These are phyloP conservation scores for Orestias chungarensis DNA, from an alignment of 2,797 vertebrate genomes.

Conservation along the genomic window DNA sequence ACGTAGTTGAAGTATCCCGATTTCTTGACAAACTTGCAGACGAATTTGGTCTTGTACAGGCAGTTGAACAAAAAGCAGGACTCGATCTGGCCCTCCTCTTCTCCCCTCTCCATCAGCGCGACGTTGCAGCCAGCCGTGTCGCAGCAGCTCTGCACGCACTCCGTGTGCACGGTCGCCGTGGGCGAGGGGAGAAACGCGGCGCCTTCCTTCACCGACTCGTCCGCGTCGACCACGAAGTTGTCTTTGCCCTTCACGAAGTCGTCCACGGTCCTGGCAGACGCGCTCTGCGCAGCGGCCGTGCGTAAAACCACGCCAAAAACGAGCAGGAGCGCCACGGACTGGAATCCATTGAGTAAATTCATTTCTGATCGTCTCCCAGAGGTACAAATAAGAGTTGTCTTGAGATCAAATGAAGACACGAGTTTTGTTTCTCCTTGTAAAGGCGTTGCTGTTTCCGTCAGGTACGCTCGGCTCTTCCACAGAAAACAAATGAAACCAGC, in stretches of 20 bases:
- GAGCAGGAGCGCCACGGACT: slow-evolving; percentile 51
- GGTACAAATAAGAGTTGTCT: slow-evolving; percentile 17
- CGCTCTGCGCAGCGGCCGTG: slow-evolving; percentile 19
- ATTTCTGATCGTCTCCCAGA: slow-evolving; percentile 20
- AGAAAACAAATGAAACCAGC: not conserved
- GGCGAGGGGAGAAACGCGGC: slow-evolving; percentile 87
- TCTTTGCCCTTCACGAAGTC: slow-evolving; percentile 79
- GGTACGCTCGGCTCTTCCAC: not conserved
- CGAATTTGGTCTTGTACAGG: slow-evolving; percentile 88
- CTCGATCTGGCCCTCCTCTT: slow-evolving; percentile 49
- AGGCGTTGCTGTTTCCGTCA: no score
- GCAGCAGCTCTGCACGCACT: slow-evolving; percentile 90
- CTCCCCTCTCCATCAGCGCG: slow-evolving; percentile 84
- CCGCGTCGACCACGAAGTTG: slow-evolving; percentile 86
- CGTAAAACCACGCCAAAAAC: slow-evolving; percentile 3
- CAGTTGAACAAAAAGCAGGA: slow-evolving; percentile 92
- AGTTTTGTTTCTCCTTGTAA: no score
- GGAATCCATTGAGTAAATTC: slow-evolving; percentile 24
- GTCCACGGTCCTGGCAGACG: slow-evolving; percentile 47
- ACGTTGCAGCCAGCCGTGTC: slow-evolving; percentile 83
- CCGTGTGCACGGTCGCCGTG: slow-evolving; percentile 54
- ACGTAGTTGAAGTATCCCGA: slow-evolving; percentile 86
- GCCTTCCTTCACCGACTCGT: slow-evolving; percentile 88
- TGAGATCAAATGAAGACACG: not conserved
- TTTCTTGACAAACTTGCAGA: slow-evolving; percentile 87